Percentiles rank a stretch among this genome's conserved stretches.
phyloP scores from a whole-genome alignment of 2,888 invertebrate genomes.

The Corythucha ciliata region DNA sequence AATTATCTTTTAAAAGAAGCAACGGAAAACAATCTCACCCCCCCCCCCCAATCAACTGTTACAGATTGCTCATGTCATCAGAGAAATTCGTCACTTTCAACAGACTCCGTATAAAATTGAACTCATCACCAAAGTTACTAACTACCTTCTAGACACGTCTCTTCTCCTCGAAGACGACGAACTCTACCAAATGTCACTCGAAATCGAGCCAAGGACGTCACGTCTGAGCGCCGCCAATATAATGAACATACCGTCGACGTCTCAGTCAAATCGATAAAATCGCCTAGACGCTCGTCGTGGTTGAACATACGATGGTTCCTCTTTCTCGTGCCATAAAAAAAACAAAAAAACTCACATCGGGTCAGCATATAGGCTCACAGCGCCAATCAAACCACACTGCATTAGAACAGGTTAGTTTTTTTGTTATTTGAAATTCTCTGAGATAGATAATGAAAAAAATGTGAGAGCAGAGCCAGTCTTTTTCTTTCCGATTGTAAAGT shows the following conservation, averaged over 20 bases:
- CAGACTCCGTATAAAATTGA: slow-evolving; percentile 88
- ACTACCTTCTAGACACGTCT: slow-evolving; percentile 68
- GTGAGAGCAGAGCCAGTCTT: too few relatives aligned
- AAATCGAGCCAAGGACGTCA: slow-evolving; percentile 70
- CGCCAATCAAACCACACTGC: too few relatives aligned
- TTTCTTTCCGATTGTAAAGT: too few relatives aligned
- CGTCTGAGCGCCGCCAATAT: slow-evolving; percentile 45
- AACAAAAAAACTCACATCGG: too few relatives aligned
- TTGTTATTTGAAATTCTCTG: too few relatives aligned
- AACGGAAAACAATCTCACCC: background rate
- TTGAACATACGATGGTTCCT: too few relatives aligned
- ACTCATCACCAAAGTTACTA: slow-evolving; percentile 65
- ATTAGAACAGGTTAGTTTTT: too few relatives aligned
- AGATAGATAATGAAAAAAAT: too few relatives aligned
- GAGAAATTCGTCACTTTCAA: slow-evolving; percentile 83
- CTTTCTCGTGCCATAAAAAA: too few relatives aligned
- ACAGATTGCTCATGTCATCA: slow-evolving; percentile 84
- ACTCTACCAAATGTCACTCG: slow-evolving; percentile 69
- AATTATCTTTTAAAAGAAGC: background rate
- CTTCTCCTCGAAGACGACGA: slow-evolving; percentile 65
- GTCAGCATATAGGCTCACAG: too few relatives aligned
- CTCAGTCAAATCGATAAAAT: slow-evolving; percentile 15
- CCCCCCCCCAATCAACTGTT: slow-evolving; percentile 38
- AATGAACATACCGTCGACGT: slow-evolving; percentile 31
- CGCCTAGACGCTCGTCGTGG: too few relatives aligned